Conservation (phyloP, 2,888 invertebrate species). For the Athalia circularis region DNA sequence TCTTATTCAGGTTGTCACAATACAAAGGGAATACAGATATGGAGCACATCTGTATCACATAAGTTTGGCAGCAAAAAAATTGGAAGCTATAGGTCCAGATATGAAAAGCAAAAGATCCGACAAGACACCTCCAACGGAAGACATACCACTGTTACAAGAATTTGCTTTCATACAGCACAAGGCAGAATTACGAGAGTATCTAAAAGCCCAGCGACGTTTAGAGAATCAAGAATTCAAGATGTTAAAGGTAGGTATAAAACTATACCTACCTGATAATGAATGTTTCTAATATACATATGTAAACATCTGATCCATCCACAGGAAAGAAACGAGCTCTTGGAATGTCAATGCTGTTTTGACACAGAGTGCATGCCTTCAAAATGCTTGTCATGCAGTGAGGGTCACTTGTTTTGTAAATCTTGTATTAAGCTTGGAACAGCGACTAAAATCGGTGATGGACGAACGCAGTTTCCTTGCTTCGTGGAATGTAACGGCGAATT, state of each 20-base stretch:
- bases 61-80: constrained; percentile 57
- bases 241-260: constrained; percentile 62
- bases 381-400: constrained; percentile 66
- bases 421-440: constrained; percentile 74
- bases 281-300: too few relatives aligned
- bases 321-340: constrained; percentile 67
- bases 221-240: constrained; percentile 65
- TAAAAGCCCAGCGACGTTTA: constrained; percentile 62
- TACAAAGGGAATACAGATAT: constrained; percentile 22
- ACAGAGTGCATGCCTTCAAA: constrained; percentile 72
- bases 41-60: constrained; percentile 52
- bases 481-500: constrained; percentile 72
- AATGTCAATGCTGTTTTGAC: constrained; percentile 78
- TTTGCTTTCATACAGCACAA: constrained; percentile 67
- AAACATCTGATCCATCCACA: constrained; percentile 51
- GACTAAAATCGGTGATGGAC: constrained; percentile 71
- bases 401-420: constrained; percentile 74
- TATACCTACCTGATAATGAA: too few relatives aligned
- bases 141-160: constrained; percentile 67
- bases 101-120: constrained; percentile 56
- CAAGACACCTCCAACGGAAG: constrained; percentile 54
- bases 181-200: constrained; percentile 62
- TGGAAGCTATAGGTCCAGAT: constrained; percentile 52
- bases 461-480: constrained; percentile 75
- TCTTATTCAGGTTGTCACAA: constrained; percentile 20